Evolutionary conservation across 2,113 vertebrate genomes (phyloP).

Genomic region (Brachyhypopomus gauderio): DNA sequence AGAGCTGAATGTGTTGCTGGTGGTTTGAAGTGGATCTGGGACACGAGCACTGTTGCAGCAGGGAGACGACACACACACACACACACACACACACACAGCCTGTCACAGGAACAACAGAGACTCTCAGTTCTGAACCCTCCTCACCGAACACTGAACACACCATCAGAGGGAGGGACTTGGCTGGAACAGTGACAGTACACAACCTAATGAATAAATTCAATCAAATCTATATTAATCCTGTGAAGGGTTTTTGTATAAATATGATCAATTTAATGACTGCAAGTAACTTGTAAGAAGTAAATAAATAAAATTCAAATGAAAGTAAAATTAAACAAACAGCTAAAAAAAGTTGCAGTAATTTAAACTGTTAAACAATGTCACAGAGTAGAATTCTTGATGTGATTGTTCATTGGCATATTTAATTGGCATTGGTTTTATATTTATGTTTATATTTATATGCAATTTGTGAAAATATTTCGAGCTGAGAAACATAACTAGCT

Average conservation of each 20-base stretch:
- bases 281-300: too few species aligned
- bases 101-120: conserved; percentile 9
- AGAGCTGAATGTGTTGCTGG: background rate
- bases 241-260: background rate
- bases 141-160: background rate
- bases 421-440: too few species aligned
- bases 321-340: too few species aligned
- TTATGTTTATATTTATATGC: too few species aligned
- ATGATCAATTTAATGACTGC: background rate
- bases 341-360: too few species aligned
- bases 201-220: background rate
- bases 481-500: too few species aligned
- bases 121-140: conserved; percentile 19
- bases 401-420: too few species aligned
- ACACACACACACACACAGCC: too few species aligned
- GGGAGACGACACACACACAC: conserved; percentile 3
- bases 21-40: conserved; percentile 17
- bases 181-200: background rate
- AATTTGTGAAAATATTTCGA: too few species aligned
- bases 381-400: too few species aligned
- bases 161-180: background rate
- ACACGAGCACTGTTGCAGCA: conserved; percentile 2
- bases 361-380: too few species aligned
- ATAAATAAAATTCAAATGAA: too few species aligned
- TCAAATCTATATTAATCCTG: background rate